These are phyloP conservation scores for Onchidella celtica DNA, from an alignment of 2,888 invertebrate species.

Conservation along the genomic window DNA sequence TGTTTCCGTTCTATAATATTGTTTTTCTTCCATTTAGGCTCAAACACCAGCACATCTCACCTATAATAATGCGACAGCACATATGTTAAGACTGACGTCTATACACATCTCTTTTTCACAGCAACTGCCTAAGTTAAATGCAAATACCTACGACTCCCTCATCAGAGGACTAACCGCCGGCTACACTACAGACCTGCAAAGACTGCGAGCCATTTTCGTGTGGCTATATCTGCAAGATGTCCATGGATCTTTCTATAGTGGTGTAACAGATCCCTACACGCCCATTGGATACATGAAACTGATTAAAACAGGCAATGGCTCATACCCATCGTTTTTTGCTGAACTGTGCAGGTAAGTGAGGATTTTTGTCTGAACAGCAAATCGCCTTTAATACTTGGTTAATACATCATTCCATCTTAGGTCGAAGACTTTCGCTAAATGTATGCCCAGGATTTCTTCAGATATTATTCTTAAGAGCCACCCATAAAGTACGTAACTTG, in stretches of 20 bases:
- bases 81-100: no score
- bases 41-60: no score
- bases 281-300: slow-evolving; percentile 63
- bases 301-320: slow-evolving; percentile 60
- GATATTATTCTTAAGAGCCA: no score
- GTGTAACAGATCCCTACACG: slow-evolving; percentile 54
- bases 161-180: slow-evolving; percentile 49
- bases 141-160: slow-evolving; percentile 50
- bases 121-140: slow-evolving; percentile 35
- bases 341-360: slow-evolving; percentile 62
- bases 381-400: not conserved
- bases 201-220: slow-evolving; percentile 60
- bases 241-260: slow-evolving; percentile 54
- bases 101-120: not conserved
- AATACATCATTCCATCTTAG: not conserved
- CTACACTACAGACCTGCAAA: slow-evolving; percentile 55
- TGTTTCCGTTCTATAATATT: no score
- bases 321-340: slow-evolving; percentile 62
- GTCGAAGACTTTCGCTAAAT: not conserved
- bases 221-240: slow-evolving; percentile 65
- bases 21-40: no score
- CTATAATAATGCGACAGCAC: no score
- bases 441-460: no score
- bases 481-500: no score
- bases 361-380: not conserved